These are phyloP conservation scores for Gymnosoma rotundatum DNA, from an alignment of 2,888 invertebrate genomes.

Conservation along the genomic window DNA sequence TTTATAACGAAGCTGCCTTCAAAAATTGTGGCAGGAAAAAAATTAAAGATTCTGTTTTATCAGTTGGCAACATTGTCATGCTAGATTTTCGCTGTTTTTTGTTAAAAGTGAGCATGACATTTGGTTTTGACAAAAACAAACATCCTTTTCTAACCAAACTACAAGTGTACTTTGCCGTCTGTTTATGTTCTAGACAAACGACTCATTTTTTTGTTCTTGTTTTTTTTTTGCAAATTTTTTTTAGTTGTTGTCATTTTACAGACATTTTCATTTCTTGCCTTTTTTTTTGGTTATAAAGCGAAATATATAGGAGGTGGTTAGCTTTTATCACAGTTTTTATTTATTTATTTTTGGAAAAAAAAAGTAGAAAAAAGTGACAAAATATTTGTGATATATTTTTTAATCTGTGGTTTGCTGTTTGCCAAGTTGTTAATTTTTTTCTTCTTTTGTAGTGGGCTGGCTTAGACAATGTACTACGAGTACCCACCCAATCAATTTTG, in stretches of 20 bases:
- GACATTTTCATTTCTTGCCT: slow-evolving; percentile 41
- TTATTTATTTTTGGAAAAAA: not conserved
- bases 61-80: slow-evolving; percentile 69
- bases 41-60: slow-evolving; percentile 54
- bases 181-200: slow-evolving; percentile 59
- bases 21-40: slow-evolving; percentile 21
- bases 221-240: slow-evolving; percentile 25
- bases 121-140: slow-evolving; percentile 39
- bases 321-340: not conserved
- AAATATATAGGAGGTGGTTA: slow-evolving; percentile 17
- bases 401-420: slow-evolving; percentile 63
- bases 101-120: slow-evolving; percentile 57
- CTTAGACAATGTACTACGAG: not conserved
- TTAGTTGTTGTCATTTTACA: not conserved
- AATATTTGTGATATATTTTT: slow-evolving; percentile 45
- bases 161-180: slow-evolving; percentile 48
- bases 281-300: slow-evolving; percentile 1
- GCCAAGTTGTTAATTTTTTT: slow-evolving; percentile 67
- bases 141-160: slow-evolving; percentile 41
- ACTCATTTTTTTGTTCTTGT: slow-evolving; percentile 19
- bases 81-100: slow-evolving; percentile 42
- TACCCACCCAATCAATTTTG: not conserved
- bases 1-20: slow-evolving; percentile 59
- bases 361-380: not conserved
- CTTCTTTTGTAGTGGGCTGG: not conserved